Evolutionary conservation across 2,797 vertebrate species (phyloP).

Genomic region (Heliangelus exortis): DNA sequence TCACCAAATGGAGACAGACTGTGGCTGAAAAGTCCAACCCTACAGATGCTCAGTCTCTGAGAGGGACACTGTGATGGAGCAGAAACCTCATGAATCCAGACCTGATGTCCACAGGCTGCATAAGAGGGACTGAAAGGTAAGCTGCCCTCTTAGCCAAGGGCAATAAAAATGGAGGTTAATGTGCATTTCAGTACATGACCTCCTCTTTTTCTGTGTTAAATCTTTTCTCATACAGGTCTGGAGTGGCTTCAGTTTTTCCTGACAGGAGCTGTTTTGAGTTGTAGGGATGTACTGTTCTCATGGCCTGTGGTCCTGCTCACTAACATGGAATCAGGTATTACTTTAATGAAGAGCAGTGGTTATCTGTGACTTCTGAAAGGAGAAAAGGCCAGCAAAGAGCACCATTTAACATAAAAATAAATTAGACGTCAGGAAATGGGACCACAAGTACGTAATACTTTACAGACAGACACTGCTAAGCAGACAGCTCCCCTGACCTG

Average conservation of each 20-base stretch:
- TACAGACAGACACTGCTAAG: neutral
- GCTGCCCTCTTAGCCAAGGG: neutral
- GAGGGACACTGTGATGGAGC: neutral
- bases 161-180: neutral
- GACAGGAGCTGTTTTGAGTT: neutral
- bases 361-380: neutral
- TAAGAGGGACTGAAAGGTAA: neutral
- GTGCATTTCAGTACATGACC: neutral
- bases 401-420: constrained; percentile 26
- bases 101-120: neutral
- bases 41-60: neutral
- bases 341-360: constrained; percentile 12
- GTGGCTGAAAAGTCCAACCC: neutral
- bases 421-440: constrained; percentile 30
- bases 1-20: neutral
- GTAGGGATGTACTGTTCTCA: neutral
- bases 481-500: constrained; percentile 22
- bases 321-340: neutral
- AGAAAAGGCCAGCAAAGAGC: neutral
- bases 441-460: constrained; percentile 31
- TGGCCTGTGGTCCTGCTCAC: neutral
- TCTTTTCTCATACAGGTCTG: neutral
- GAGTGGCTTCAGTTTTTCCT: neutral
- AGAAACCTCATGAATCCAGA: neutral
- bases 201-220: neutral